phyloP scores from a whole-genome alignment of 1,140 invertebrate genomes.

The Semibalanus balanoides region DNA sequence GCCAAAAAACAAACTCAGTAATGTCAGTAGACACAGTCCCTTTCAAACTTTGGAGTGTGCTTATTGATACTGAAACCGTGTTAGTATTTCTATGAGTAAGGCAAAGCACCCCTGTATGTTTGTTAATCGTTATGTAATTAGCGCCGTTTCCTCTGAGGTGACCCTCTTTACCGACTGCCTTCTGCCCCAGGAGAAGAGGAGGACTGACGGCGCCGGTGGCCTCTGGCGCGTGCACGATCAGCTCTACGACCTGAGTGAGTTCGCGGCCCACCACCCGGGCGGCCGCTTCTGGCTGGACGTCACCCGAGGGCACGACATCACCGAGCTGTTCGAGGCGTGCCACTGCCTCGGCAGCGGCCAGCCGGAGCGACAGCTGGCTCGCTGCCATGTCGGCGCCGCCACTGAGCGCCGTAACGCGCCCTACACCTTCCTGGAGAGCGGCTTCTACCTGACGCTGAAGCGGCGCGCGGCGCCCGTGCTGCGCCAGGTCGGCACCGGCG shows the following conservation, averaged over 20 bases:
- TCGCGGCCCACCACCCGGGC: conserved; percentile 57
- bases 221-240: conserved; percentile 60
- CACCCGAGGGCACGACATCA: conserved; percentile 49
- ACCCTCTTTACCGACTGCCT: not conserved
- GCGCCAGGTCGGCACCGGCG: not conserved
- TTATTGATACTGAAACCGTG: too few species aligned
- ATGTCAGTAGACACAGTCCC: too few species aligned
- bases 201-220: conserved; percentile 54
- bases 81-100: too few species aligned
- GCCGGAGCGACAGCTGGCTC: conserved; percentile 35
- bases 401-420: conserved; percentile 41
- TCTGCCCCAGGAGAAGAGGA: conserved; percentile 36
- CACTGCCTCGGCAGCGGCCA: conserved; percentile 34
- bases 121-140: too few species aligned
- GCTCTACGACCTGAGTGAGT: conserved; percentile 56
- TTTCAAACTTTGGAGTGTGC: too few species aligned
- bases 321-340: conserved; percentile 53
- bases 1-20: too few species aligned
- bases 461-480: conserved; percentile 28
- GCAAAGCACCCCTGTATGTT: too few species aligned
- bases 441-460: conserved; percentile 52
- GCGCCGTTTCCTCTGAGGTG: too few species aligned
- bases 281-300: conserved; percentile 21
- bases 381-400: conserved; percentile 34
- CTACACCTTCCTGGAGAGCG: conserved; percentile 49